Base-by-base conservation (phyloP, 2,113 vertebrate genomes). In the Eonycteris spelaea region DNA sequence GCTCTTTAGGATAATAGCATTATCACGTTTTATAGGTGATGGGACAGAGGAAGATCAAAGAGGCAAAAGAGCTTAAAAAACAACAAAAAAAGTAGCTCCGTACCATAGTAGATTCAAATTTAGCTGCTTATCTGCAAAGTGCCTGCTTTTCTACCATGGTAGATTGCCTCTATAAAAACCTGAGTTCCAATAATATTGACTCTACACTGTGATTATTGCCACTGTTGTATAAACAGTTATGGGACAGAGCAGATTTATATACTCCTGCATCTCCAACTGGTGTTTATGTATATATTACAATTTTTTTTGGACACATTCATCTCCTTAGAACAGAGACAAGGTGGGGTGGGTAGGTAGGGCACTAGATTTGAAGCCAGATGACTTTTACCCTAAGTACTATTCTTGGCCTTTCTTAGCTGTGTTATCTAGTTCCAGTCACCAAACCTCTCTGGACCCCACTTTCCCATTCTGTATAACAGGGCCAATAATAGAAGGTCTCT, bases 201-300 rank as follows among this genome's bases (percentile, higher is more conserved):
- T 77, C 1, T 74, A 51, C 57, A 67, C 1, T n/a, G 80, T 12
- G 30, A 35, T 92, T 79, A 26, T 53, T 59, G n/a, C n/a, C 18
- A 9, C 18, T 91, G 51, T 97, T 95, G 33, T 77, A 59, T 77
- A 61, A 96, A 85, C 57, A 91, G 63, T 35, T 22, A 28, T 74
- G 26, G 59, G 10, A 5, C 38, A 6, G 7, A 67, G 7, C 3
- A n/a, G 65, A 26, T n/a, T 26, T 51, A 15, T 6, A 12, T 7
- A 33, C 59, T 55, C 12, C 19, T 45, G n/a, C 26, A 79, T 53
- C 21, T 93, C n/a, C 38, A 61, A 12, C 30, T 82, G 70, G 24
- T 70, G 28, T 91, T 77, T 90, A 40, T 84, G 22, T 92, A 28
- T 82, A 78, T 79, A 67, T 84, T 40, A 35, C 1, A 18, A 0